These are phyloP conservation scores for Antheraea assamensis DNA, from an alignment of 2,888 invertebrate genomes.

Conservation along the genomic window DNA sequence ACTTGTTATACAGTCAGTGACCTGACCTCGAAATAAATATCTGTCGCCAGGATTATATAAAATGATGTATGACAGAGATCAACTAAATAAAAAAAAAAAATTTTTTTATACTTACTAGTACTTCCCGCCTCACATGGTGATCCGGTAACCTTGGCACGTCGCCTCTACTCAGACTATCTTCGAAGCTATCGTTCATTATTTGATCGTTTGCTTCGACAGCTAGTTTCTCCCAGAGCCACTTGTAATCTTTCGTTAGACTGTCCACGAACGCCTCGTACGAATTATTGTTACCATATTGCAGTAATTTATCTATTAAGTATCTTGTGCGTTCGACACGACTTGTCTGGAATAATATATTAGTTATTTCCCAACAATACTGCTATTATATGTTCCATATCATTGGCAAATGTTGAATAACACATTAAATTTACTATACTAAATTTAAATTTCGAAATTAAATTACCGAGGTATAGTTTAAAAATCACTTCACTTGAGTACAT, in stretches of 20 bases:
- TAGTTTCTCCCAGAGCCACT: conserved; percentile 81
- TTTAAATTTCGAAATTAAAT: neutral
- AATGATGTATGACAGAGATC: neutral
- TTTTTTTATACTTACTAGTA: conserved; percentile 64
- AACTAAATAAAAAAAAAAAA: neutral
- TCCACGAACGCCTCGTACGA: conserved; percentile 81
- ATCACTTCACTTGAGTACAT: neutral
- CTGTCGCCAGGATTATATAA: neutral
- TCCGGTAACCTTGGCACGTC: conserved; percentile 82
- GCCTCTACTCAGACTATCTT: conserved; percentile 78
- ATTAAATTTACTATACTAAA: too few species aligned
- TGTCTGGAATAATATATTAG: conserved; percentile 50
- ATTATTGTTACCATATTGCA: conserved; percentile 64
- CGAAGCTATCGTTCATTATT: conserved; percentile 67
- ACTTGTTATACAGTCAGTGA: too few species aligned
- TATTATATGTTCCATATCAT: neutral
- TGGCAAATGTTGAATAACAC: neutral
- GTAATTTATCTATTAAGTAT: conserved; percentile 64
- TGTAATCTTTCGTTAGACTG: conserved; percentile 78
- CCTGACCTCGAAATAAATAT: too few species aligned
- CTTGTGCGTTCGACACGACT: conserved; percentile 62
- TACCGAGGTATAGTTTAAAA: neutral
- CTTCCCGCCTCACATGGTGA: conserved; percentile 76
- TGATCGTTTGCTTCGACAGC: conserved; percentile 56
- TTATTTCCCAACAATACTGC: conserved; percentile 29